Percentiles rank a stretch among this genome's conserved stretches.
phyloP scores from a whole-genome alignment of 1,140 invertebrate genomes.

The Bombus picipes region DNA sequence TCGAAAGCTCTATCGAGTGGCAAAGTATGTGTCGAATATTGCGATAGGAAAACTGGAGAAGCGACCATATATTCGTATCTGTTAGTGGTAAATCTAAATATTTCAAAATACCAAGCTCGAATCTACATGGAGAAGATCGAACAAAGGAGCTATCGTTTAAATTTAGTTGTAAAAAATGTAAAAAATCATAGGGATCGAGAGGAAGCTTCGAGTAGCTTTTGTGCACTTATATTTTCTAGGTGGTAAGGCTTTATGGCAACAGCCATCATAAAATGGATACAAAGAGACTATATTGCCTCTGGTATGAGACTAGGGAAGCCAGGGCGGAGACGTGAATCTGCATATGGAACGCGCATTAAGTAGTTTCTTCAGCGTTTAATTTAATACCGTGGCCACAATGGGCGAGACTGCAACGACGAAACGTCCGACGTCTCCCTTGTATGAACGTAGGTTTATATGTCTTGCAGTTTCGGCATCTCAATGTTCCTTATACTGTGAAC shows the following conservation, averaged over 20 bases:
- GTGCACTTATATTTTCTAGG: slow-evolving; percentile 49
- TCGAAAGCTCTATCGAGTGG: slow-evolving; percentile 51
- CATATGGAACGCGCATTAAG: slow-evolving; percentile 81
- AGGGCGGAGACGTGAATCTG: slow-evolving; percentile 78
- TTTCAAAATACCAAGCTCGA: neutral
- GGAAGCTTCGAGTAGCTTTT: slow-evolving; percentile 52
- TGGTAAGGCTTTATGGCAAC: slow-evolving; percentile 75
- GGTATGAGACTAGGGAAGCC: slow-evolving; percentile 65
- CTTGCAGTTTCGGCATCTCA: slow-evolving; percentile 39
- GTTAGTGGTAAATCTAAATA: slow-evolving; percentile 1
- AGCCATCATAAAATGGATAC: slow-evolving; percentile 79
- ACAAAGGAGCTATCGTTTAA: slow-evolving; percentile 33
- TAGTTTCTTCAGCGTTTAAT: slow-evolving; percentile 81
- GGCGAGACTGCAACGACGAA: slow-evolving; percentile 54
- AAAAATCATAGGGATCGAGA: slow-evolving; percentile 13
- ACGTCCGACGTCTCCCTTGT: slow-evolving; percentile 30
- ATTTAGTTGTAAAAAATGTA: slow-evolving; percentile 25
- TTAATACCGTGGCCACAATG: slow-evolving; percentile 75
- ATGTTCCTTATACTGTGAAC: neutral
- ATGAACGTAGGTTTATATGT: slow-evolving; percentile 38
- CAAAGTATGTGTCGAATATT: neutral
- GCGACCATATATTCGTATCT: neutral
- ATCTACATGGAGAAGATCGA: neutral
- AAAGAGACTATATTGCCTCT: slow-evolving; percentile 79
- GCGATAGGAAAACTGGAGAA: neutral